Conservation (phyloP, 2,113 vertebrate species). For the Nyctereutes procyonoides region DNA sequence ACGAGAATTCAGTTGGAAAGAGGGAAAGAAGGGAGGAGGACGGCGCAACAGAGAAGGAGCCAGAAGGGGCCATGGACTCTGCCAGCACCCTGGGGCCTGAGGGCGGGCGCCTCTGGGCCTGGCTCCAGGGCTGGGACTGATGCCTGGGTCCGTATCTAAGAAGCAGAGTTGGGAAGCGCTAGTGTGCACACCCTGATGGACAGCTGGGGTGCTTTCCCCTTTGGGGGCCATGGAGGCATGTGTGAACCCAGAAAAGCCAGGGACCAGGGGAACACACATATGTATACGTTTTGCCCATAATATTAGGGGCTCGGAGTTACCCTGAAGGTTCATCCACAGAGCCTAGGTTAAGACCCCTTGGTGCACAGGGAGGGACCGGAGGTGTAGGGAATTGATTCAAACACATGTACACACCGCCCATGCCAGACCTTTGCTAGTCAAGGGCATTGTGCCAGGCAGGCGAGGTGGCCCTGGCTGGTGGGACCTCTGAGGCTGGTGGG, state of each 20-base stretch:
- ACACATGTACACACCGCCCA: background rate
- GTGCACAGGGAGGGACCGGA: background rate
- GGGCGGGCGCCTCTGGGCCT: accelerated
- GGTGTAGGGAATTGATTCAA: background rate
- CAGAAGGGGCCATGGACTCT: background rate
- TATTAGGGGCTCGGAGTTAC: background rate
- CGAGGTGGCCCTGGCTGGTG: accelerated
- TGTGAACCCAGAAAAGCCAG: background rate
- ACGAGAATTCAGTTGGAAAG: slow-evolving; percentile 80
- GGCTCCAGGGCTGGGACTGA: background rate
- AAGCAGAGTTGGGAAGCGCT: background rate
- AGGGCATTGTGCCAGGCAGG: accelerated
- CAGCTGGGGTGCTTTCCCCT: background rate
- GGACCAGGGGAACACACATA: background rate
- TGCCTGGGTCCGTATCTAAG: background rate
- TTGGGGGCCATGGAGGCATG: accelerated
- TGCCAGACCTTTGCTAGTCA: background rate
- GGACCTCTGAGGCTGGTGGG: too few relatives aligned
- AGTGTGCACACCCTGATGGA: accelerated
- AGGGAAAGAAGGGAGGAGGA: slow-evolving; percentile 67
- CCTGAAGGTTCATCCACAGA: background rate
- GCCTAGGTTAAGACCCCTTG: background rate
- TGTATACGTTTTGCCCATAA: background rate
- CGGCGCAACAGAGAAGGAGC: background rate
- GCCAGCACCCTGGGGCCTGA: background rate